Conservation (phyloP, 2,888 invertebrate genomes). For the Deroplatys truncata region DNA sequence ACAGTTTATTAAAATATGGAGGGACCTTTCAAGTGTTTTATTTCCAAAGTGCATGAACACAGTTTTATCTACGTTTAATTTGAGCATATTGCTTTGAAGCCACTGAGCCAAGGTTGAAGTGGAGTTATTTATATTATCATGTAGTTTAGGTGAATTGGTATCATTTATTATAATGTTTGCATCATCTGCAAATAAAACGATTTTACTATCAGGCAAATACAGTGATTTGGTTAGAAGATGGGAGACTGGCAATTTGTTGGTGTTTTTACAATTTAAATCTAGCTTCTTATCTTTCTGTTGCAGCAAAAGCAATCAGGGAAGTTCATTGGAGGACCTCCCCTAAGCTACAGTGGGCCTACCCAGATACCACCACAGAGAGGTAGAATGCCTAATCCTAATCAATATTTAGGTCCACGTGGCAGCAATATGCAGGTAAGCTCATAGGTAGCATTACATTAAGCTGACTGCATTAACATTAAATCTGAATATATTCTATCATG, state of each 20-base stretch:
- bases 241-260: background rate
- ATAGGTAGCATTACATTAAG: background rate
- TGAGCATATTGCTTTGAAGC: too few species aligned
- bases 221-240: background rate
- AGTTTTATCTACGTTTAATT: too few species aligned
- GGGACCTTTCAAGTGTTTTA: too few species aligned
- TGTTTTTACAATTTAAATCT: background rate
- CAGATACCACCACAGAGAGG: background rate
- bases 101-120: too few species aligned
- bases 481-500: background rate
- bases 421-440: background rate
- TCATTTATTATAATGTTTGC: too few species aligned
- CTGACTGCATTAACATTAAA: background rate
- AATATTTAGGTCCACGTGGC: background rate
- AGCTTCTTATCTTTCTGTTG: background rate
- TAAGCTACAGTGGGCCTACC: background rate
- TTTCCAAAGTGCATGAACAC: too few species aligned
- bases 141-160: too few species aligned
- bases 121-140: too few species aligned
- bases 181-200: too few species aligned
- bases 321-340: background rate
- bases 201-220: too few species aligned
- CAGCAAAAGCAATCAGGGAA: background rate
- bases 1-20: too few species aligned
- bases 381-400: background rate